phyloP scores from a whole-genome alignment of 1,140 invertebrate genomes.

The Caenorhabditis latens region DNA sequence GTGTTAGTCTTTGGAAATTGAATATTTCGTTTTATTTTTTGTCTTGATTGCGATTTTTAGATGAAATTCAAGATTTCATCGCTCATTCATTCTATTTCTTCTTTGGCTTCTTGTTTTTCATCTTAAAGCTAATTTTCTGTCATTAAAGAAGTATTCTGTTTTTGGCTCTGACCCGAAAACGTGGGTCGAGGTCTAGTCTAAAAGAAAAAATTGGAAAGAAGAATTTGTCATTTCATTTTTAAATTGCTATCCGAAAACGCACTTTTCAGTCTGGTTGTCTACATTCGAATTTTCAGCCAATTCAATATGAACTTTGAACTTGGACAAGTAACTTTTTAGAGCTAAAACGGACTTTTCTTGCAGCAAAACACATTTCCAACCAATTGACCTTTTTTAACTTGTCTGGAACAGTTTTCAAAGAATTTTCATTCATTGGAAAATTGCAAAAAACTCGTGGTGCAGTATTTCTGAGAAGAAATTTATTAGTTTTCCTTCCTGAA shows the following conservation, averaged over 20 bases:
- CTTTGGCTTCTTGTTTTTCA: background rate
- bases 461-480: too few relatives aligned
- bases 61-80: constrained; percentile 19
- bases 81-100: constrained; percentile 18
- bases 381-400: too few relatives aligned
- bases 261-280: background rate
- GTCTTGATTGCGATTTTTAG: background rate
- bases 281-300: too few relatives aligned
- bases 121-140: constrained; percentile 5
- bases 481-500: too few relatives aligned
- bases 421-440: too few relatives aligned
- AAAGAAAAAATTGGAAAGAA: background rate
- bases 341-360: too few relatives aligned
- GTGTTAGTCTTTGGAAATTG: background rate
- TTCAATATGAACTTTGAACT: too few relatives aligned
- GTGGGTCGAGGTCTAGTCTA: background rate
- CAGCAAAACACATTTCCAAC: too few relatives aligned
- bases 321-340: too few relatives aligned
- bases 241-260: background rate
- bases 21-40: constrained; percentile 1
- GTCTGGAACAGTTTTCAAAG: too few relatives aligned
- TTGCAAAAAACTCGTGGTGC: too few relatives aligned
- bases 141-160: constrained; percentile 40
- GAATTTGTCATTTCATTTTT: background rate
- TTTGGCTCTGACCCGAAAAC: background rate